Evolutionary conservation across 2,113 vertebrate species (phyloP).

Genomic region (Rhineura floridana): DNA sequence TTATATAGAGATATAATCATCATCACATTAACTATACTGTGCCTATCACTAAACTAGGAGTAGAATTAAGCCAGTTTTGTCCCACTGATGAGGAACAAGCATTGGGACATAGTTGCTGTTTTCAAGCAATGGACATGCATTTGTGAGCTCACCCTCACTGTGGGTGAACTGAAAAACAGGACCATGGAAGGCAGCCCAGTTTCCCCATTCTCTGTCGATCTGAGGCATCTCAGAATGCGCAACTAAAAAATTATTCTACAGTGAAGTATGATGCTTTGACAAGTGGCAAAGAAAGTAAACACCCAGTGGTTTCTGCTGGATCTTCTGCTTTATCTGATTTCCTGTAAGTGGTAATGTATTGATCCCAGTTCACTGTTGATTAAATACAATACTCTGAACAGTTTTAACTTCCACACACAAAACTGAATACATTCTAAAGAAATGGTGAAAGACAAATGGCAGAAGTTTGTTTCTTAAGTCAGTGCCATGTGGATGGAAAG

Average conservation of each 20-base stretch:
- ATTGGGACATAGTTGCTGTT: background rate
- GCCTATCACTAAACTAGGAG: background rate
- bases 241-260: constrained; percentile 1
- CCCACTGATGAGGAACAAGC: too few species aligned
- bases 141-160: too few species aligned
- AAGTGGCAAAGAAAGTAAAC: background rate
- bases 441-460: constrained; percentile 28
- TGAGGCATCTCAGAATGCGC: background rate
- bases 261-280: background rate
- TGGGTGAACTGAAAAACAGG: background rate
- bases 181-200: background rate
- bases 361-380: constrained; percentile 60
- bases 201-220: background rate
- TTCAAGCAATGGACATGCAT: background rate
- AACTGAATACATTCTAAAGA: constrained; percentile 24
- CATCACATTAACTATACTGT: background rate
- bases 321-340: constrained; percentile 54
- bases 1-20: background rate
- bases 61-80: background rate
- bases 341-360: constrained; percentile 53
- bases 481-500: constrained; percentile 31
- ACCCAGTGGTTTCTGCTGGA: constrained; percentile 19
- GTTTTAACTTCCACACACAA: constrained; percentile 21
- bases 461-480: constrained; percentile 34
- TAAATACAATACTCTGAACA: constrained; percentile 51